phyloP scores from a whole-genome alignment of 2,113 vertebrate genomes.

The Dipodomys ordii region DNA sequence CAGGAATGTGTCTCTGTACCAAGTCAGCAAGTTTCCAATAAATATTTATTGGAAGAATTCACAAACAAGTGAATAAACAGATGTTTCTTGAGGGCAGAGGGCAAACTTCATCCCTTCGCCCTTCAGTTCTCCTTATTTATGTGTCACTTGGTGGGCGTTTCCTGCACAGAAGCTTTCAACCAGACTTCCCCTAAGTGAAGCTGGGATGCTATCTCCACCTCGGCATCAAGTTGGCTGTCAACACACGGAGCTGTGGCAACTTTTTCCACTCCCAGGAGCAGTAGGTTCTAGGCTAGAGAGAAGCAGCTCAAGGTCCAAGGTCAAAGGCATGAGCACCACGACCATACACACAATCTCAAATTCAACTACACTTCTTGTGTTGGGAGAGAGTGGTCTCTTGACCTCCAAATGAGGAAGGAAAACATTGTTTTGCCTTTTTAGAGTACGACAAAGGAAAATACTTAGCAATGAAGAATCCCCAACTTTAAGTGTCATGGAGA shows the following conservation, averaged over 20 bases:
- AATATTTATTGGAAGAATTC: conserved; percentile 77
- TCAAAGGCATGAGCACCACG: background rate
- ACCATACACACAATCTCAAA: background rate
- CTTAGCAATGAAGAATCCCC: background rate
- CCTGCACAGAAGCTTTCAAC: background rate
- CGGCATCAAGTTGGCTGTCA: background rate
- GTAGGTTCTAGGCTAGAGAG: background rate
- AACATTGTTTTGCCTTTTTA: background rate
- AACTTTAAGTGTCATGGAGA: background rate
- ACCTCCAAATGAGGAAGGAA: background rate
- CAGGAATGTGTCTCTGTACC: conserved; percentile 72
- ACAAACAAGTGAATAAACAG: conserved; percentile 69
- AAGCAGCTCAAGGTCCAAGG: background rate
- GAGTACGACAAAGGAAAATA: background rate
- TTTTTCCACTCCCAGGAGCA: background rate
- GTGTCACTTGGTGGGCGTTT: background rate
- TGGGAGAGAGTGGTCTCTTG: background rate
- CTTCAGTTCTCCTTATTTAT: background rate
- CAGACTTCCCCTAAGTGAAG: background rate
- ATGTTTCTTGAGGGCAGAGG: conserved; percentile 1
- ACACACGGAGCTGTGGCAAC: background rate
- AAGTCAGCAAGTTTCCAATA: conserved; percentile 71
- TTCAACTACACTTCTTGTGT: background rate
- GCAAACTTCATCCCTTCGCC: background rate
- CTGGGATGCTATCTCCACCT: background rate